Conservation (phyloP, 2,113 vertebrate species). For the Lasiurus cinereus region DNA sequence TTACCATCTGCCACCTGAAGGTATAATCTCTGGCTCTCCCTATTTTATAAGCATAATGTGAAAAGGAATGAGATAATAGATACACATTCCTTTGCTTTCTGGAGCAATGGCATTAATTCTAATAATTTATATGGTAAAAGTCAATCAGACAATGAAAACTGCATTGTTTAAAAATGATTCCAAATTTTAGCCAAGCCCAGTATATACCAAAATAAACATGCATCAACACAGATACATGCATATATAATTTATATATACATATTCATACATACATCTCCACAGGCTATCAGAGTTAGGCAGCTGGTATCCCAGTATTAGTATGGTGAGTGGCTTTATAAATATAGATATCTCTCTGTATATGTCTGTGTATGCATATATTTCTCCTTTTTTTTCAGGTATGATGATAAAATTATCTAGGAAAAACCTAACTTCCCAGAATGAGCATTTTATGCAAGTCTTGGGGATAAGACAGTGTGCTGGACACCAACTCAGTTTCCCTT, state of each 20-base stretch:
- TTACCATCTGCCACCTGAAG: conserved; percentile 39
- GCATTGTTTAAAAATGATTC: conserved; percentile 33
- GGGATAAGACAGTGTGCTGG: not conserved
- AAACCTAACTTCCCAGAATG: not conserved
- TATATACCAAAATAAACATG: not conserved
- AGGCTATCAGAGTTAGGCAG: not conserved
- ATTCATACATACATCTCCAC: not conserved
- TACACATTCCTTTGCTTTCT: not conserved
- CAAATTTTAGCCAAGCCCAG: conserved; percentile 31
- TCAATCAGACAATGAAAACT: conserved; percentile 29
- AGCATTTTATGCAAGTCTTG: not conserved
- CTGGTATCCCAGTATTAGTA: not conserved
- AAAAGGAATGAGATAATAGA: not conserved
- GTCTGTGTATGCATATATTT: not conserved
- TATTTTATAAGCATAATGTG: not conserved
- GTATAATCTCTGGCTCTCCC: conserved; percentile 37
- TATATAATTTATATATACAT: not conserved
- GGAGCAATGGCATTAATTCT: conserved; percentile 6
- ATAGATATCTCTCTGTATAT: not conserved
- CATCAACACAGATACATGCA: not conserved
- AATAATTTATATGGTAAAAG: conserved; percentile 42
- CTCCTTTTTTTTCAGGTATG: not conserved
- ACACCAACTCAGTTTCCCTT: not conserved
- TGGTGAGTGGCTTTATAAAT: not conserved
- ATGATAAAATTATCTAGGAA: conserved; percentile 24